Conservation (phyloP, 1,140 invertebrate genomes). For the Venustaconcha ellipsiformis region DNA sequence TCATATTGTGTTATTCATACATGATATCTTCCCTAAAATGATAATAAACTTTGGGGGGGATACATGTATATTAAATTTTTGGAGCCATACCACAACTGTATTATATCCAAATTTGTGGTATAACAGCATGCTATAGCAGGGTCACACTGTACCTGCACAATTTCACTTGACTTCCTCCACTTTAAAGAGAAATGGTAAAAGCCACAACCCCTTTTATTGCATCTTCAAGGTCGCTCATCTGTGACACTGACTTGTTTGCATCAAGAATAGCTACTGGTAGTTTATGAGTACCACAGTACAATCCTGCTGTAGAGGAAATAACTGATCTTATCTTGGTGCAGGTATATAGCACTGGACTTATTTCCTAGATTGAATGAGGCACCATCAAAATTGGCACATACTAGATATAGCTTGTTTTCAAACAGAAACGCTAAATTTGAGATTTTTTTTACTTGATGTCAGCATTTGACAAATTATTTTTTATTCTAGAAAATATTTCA, state of each 20-base stretch:
- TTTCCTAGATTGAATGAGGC: constrained; percentile 3
- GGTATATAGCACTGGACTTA: not conserved
- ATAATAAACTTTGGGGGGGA: too few relatives aligned
- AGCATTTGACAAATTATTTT: not conserved
- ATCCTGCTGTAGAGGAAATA: not conserved
- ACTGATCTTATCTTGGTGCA: not conserved
- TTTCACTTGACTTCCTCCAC: constrained; percentile 8
- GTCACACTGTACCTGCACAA: constrained; percentile 7
- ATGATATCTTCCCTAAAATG: too few relatives aligned
- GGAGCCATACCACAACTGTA: too few relatives aligned
- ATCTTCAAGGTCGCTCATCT: constrained; percentile 8
- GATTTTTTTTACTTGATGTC: not conserved
- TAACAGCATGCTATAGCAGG: too few relatives aligned
- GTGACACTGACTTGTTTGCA: constrained; percentile 8
- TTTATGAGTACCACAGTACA: too few relatives aligned
- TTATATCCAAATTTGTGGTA: too few relatives aligned
- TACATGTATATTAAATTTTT: too few relatives aligned
- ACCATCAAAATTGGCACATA: constrained; percentile 22
- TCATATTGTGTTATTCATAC: too few relatives aligned
- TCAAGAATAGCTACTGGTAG: constrained; percentile 4
- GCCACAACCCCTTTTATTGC: constrained; percentile 21
- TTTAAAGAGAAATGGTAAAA: constrained; percentile 19
- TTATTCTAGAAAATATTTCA: not conserved
- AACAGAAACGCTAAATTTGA: not conserved
- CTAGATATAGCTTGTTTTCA: not conserved